Evolutionary conservation across 1,140 invertebrate genomes (phyloP).

Genomic region (Lanistes nyassanus): DNA sequence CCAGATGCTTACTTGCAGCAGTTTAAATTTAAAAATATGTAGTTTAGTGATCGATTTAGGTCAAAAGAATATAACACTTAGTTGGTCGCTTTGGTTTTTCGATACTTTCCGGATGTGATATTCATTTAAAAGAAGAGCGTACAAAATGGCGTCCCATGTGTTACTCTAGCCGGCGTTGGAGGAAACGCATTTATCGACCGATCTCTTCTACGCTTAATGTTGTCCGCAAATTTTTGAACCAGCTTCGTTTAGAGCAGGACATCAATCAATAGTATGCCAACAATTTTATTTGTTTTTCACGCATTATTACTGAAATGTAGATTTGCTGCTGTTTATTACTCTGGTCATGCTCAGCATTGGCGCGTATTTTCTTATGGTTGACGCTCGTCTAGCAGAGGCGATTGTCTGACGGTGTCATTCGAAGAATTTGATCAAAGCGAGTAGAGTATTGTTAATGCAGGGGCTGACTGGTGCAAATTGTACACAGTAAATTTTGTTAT

Average conservation of each 20-base stretch:
- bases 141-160: constrained; percentile 30
- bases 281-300: neutral
- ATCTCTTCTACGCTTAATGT: constrained; percentile 15
- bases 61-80: too few species aligned
- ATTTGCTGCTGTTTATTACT: neutral
- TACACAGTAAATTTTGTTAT: too few species aligned
- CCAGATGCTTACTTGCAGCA: too few species aligned
- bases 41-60: too few species aligned
- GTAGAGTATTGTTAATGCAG: too few species aligned
- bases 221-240: constrained; percentile 3
- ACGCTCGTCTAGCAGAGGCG: constrained; percentile 5
- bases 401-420: too few species aligned
- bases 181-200: constrained; percentile 30
- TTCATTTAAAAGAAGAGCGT: constrained; percentile 4
- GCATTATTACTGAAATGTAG: neutral
- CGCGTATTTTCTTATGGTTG: constrained; percentile 24
- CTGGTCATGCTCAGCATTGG: constrained; percentile 10
- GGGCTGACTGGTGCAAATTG: too few species aligned
- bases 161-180: constrained; percentile 23
- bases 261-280: constrained; percentile 1
- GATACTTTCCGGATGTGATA: too few species aligned
- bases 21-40: too few species aligned
- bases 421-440: too few species aligned
- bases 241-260: constrained; percentile 2
- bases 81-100: too few species aligned